Evolutionary conservation across 2,888 invertebrate species (phyloP).

Genomic region (Oligia fasciuncula): DNA sequence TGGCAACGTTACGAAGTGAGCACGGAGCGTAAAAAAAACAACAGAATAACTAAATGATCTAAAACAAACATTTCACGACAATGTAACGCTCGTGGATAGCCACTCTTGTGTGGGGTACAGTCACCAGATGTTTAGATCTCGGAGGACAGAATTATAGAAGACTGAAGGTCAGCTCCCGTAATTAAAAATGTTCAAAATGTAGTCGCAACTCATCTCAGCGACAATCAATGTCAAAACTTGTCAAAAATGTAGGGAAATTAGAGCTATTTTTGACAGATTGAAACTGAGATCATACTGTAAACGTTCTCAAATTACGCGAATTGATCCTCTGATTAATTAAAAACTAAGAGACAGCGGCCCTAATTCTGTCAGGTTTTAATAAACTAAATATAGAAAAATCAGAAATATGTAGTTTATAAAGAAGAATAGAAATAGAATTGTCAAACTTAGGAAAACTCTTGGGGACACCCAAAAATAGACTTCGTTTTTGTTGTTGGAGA

Average conservation of each 20-base stretch:
- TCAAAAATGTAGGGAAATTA: neutral
- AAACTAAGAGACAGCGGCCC: neutral
- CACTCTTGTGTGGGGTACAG: constrained; percentile 30
- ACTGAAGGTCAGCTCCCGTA: neutral
- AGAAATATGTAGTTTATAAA: neutral
- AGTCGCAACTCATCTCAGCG: too few species aligned
- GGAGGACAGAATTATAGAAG: constrained; percentile 22
- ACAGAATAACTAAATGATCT: constrained; percentile 51
- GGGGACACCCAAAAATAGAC: neutral
- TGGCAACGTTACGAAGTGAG: constrained; percentile 2
- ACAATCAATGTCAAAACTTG: neutral
- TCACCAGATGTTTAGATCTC: constrained; percentile 35
- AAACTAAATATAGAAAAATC: neutral
- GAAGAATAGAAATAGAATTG: neutral
- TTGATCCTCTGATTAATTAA: neutral
- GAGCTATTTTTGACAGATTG: neutral
- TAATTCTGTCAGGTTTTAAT: neutral
- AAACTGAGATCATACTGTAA: too few species aligned
- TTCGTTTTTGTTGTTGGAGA: neutral
- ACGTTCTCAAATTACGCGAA: too few species aligned
- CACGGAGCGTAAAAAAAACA: constrained; percentile 17
- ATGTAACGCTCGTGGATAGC: constrained; percentile 34
- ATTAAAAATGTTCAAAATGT: neutral
- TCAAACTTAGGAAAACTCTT: neutral
- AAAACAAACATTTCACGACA: constrained; percentile 53